Percentiles rank a stretch among this genome's conserved stretches.
phyloP scores from a whole-genome alignment of 2,797 vertebrate genomes.

The Dallia pectoralis region DNA sequence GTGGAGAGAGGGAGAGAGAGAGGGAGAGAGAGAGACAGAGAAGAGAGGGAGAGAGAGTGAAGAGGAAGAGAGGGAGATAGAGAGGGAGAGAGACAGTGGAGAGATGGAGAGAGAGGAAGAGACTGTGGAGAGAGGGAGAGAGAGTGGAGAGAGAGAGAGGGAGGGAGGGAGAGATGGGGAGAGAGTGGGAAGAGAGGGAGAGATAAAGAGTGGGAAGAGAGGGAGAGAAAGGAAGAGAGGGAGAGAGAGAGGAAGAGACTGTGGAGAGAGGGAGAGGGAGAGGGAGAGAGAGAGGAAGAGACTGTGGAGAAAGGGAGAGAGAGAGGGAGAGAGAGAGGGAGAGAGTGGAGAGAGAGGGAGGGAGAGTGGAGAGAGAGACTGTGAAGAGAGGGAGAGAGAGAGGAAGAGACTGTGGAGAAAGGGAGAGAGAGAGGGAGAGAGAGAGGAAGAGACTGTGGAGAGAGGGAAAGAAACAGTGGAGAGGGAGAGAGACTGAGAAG shows the following conservation, averaged over 20 bases:
- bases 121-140: neutral
- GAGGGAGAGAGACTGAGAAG: neutral
- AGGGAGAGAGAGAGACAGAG: neutral
- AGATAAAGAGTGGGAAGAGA: no score
- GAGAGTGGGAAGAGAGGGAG: no score
- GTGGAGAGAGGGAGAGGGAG: neutral
- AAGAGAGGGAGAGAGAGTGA: neutral
- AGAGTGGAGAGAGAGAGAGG: neutral
- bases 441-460: conserved; percentile 3
- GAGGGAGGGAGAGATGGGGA: conserved; percentile 23
- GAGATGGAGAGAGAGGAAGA: no score
- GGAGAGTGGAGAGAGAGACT: conserved; percentile 15
- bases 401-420: neutral
- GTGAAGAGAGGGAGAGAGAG: neutral
- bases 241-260: conserved; percentile 16
- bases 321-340: neutral
- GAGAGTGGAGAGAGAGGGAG: conserved; percentile 9
- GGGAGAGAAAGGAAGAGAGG: no score
- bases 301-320: conserved; percentile 16
- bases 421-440: neutral
- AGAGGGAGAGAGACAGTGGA: neutral
- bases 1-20: conserved; percentile 2
- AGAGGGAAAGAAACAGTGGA: neutral
- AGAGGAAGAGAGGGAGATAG: neutral
- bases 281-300: conserved; percentile 27